Evolutionary conservation across 2,888 invertebrate species (phyloP), one percentile per base, ranked within the genome.

Genomic region (Ferrisia virgata): DNA sequence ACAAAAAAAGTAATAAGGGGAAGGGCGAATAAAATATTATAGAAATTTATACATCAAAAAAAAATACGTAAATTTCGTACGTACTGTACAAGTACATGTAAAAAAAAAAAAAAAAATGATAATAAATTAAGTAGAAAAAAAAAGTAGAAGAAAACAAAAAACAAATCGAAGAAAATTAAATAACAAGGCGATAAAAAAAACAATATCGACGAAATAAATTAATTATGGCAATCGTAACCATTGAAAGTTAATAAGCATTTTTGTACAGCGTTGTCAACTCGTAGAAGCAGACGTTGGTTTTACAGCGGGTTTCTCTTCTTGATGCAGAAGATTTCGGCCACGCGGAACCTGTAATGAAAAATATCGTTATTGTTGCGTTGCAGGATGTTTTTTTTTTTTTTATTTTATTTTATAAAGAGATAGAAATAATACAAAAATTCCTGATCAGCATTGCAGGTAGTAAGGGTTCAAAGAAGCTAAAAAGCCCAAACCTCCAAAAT

Each of bases 161-260:
- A 79, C 43, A 79, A 79, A 79, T 33, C 31, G 53, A 79, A 79
- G 5, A 43, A 31, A 47, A 79, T 40, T 6, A 79, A 28, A 31
- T 47, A 40, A 79, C 40, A 43, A 69, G 69, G 33, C 40, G 76
- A 69, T 31, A 72, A 82, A 82, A n/a, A 64, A 82, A 64, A 40
- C 64, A 82, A 82, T 58, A 82, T 69, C 39, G 43, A 15, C 33
- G 13, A 72, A 82, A 82, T 82, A 82, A 82, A 82, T 82, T 76
- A 82, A 82, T 43, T 72, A 82, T 82, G 82, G 82, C 82, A 82
- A 69, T 82, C 43, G 72, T 69, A 40, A 72, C 69, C 82, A 81
- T 69, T 72, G 72, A 82, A 82, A 82, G 82, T 82, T 82, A 82
- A 72, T 82, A 82, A 82, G 82, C 82, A 82, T 43, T 82, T 43